Base-by-base conservation (phyloP, 2,113 vertebrate species). In the Cyprichromis sp. region DNA sequence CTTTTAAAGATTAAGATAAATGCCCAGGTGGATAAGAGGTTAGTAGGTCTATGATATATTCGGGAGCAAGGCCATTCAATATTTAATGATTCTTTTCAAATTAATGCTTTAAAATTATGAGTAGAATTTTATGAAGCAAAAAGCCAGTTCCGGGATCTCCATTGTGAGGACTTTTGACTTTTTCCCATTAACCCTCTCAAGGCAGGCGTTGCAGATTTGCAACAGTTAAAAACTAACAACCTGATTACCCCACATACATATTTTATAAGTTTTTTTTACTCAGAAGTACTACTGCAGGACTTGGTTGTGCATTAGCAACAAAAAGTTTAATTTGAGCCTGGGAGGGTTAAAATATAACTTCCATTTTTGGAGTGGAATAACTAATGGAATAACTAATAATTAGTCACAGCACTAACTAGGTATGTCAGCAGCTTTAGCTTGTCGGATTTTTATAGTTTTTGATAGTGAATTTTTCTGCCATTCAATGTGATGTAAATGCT, bases 181-280 rank as follows among this genome's bases (percentile, higher is more conserved):
- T 26, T 71, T 4, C 13, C 21, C 8, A 16, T 10, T 73, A 57
- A 57, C 0, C 24, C 0, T 57, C 55, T 57, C 55, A 29, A 29
- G 24, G 2, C 24, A 57, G 55, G 55, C 13, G 3, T 9, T 57
- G 3, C 24, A 16, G 55, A 57, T 57, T 57, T 57, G 55, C 1
- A 59, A 59, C 1, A 29, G 55, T 59, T 59, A 59, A 29, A 59
- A 29, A 59, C 24, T 0, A 24, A 57, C 13, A 29, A 3, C 24
- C 55, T 57, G 55, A 57, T 57, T 57, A 16, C 7, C 55, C 55
- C 55, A 57, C 55, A 16, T 57, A 57, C 55, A 29, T 57, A 29
- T 57, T 57, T 57, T 57, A 29, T 29, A 24, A 29, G 0, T 0
- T 55, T 0, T 57, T 29, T 29, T 57, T 57, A 57, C 24, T 57